Percentiles rank a stretch among this genome's conserved stretches.
Conservation (phyloP, 1,140 invertebrate species). For the Subanguina moxae region DNA sequence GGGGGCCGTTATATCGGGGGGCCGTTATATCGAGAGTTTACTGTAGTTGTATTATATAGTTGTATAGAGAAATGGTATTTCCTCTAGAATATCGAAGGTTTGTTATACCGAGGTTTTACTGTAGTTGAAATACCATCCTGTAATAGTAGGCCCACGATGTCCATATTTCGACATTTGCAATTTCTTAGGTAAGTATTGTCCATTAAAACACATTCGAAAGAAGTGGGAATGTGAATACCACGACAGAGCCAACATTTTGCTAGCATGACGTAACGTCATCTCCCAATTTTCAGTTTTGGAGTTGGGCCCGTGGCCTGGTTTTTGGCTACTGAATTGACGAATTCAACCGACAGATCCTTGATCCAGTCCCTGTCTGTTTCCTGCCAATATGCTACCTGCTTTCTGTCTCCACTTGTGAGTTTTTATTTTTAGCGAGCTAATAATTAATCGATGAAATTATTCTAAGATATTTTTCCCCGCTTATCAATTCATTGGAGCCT, state of each 20-base stretch:
- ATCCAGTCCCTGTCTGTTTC: conserved; percentile 36
- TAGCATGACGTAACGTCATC: background rate
- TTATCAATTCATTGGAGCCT: conserved; percentile 19
- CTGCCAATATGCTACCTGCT: conserved; percentile 39
- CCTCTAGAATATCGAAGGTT: no score
- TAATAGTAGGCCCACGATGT: no score
- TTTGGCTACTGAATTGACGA: conserved; percentile 34
- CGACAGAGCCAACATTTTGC: no score
- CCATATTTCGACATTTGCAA: no score
- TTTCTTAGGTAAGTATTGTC: no score
- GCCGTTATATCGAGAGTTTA: no score
- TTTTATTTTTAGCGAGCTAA: background rate
- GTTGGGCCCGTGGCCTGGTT: conserved; percentile 37
- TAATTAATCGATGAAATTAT: no score
- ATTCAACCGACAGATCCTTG: conserved; percentile 1
- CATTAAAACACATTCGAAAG: conserved; percentile 8
- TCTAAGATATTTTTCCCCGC: conserved; percentile 27
- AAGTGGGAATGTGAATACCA: conserved; percentile 15
- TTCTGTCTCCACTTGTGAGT: conserved; percentile 26
- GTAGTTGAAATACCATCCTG: no score
- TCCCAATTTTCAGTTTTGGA: conserved; percentile 30
- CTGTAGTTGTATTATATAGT: no score
- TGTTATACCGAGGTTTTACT: no score
- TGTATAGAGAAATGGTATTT: no score
- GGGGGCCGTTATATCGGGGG: no score